Evolutionary conservation across 2,797 vertebrate species (phyloP).

Genomic region (Poeciliopsis presidionis): DNA sequence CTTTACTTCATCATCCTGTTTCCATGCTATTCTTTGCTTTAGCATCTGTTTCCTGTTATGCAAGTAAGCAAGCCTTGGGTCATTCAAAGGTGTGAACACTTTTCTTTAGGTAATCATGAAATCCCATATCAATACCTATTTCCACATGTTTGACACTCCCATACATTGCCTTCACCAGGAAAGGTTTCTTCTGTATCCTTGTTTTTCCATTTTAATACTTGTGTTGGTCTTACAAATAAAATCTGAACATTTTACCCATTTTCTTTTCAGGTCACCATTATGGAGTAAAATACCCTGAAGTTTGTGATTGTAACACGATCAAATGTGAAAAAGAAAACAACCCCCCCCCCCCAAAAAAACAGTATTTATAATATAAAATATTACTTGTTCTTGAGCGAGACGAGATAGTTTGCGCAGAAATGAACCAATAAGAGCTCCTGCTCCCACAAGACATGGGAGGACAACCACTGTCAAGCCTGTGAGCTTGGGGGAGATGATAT

Average conservation of each 20-base stretch:
- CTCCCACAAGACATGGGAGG: conserved; percentile 87
- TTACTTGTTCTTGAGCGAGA: conserved; percentile 92
- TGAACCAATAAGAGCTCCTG: conserved; percentile 88
- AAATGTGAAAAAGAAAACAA: background rate
- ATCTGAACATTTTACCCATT: background rate
- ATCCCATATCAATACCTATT: too few species aligned
- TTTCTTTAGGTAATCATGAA: too few species aligned
- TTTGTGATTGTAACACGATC: background rate
- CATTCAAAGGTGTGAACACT: too few species aligned
- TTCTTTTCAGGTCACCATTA: too few species aligned
- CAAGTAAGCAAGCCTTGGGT: too few species aligned
- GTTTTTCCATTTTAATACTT: background rate
- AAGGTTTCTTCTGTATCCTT: background rate
- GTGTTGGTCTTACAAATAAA: background rate
- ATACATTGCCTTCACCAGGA: too few species aligned
- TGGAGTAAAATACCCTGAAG: background rate
- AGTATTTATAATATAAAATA: background rate
- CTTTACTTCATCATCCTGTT: too few species aligned
- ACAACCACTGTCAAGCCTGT: conserved; percentile 87
- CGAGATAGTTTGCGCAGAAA: conserved; percentile 90
- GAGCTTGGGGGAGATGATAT: conserved; percentile 92
- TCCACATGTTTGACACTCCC: background rate
- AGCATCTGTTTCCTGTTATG: too few species aligned
- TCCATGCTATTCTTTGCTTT: too few species aligned
- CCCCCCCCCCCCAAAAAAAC: too few species aligned